Conservation (phyloP, 2,797 vertebrate genomes). For the Chelmon rostratus region DNA sequence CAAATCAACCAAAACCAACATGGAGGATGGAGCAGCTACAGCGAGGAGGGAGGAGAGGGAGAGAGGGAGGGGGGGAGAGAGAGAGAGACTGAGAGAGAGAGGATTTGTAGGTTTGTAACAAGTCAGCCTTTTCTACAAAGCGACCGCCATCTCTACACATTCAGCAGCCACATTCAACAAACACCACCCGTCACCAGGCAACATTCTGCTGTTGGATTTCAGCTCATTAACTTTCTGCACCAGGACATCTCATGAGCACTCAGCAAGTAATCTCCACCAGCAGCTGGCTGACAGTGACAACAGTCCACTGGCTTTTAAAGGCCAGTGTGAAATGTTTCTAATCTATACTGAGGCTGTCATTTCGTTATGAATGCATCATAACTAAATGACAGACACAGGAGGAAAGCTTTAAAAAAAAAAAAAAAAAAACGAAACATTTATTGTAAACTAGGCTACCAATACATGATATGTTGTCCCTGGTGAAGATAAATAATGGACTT, state of each 20-base stretch:
- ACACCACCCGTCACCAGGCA: conserved; percentile 41
- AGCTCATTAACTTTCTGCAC: conserved; percentile 32
- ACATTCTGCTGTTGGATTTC: not conserved
- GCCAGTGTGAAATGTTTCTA: not conserved
- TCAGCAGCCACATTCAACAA: conserved; percentile 49
- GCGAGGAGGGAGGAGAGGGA: conserved; percentile 4
- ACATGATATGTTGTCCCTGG: not conserved
- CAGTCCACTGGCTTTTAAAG: not conserved
- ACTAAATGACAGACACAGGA: not conserved
- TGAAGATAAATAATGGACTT: conserved; percentile 15
- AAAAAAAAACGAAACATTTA: not conserved
- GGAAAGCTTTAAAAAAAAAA: not conserved
- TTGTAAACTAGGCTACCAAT: not conserved
- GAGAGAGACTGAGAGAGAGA: not conserved
- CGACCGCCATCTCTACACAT: conserved; percentile 22
- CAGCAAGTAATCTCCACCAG: not conserved
- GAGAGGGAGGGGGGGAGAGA: not conserved
- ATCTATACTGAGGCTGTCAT: not conserved
- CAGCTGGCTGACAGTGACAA: not conserved
- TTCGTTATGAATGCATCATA: not conserved
- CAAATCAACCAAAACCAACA: conserved; percentile 81
- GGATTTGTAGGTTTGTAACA: conserved; percentile 8
- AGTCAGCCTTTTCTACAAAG: conserved; percentile 30
- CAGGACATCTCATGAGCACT: not conserved
- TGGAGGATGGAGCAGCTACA: conserved; percentile 74